Base-by-base conservation (phyloP, 1,140 invertebrate species). In the Drosophila orena region DNA sequence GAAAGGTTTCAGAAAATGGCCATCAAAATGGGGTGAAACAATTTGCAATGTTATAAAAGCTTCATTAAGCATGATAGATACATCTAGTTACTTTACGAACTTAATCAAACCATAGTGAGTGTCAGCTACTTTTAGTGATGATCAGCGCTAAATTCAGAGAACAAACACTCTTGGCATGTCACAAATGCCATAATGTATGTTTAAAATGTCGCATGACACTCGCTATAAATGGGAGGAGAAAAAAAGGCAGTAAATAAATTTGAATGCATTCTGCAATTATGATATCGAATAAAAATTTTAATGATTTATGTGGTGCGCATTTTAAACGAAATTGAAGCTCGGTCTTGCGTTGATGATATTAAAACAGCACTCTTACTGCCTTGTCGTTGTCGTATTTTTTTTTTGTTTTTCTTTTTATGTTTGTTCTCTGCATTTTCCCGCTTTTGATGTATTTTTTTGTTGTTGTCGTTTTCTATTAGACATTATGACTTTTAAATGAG, bases 401-500 rank as follows among this genome's bases (percentile, higher is more conserved):
- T n/a, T n/a, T n/a, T n/a, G n/a, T n/a, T n/a, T 15, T 15, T 2
- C 8, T 35, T 37, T 37, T 38, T 12, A 38, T 38, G 37, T 12
- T 71, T 53, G 37, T 54, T 38, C 34, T 11, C 34, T 22, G 15
- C 37, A 12, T 38, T 38, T 14, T 12, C 37, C 37, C 37, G 11
- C 37, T 12, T 40, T 70, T 47, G 42, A 1, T 5, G 42, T 34
- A 50, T 11, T 68, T 34, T 57, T 44, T 68, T 34, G 43, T 44
- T 17, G 17, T 17, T 58, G 22, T 14, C 8, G n/a, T 30, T 47
- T 71, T 75, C 81, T 84, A 84, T 84, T 76, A 59, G 61, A 47
- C 65, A 24, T 76, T 80, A 84, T 84, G 80, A 85, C 72, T 85
- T 84, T 84, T 84, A 84, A 84, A 84, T 84, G 80, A 85, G 80